phyloP scores from a whole-genome alignment of 2,113 vertebrate genomes.

The Zapornia atra region DNA sequence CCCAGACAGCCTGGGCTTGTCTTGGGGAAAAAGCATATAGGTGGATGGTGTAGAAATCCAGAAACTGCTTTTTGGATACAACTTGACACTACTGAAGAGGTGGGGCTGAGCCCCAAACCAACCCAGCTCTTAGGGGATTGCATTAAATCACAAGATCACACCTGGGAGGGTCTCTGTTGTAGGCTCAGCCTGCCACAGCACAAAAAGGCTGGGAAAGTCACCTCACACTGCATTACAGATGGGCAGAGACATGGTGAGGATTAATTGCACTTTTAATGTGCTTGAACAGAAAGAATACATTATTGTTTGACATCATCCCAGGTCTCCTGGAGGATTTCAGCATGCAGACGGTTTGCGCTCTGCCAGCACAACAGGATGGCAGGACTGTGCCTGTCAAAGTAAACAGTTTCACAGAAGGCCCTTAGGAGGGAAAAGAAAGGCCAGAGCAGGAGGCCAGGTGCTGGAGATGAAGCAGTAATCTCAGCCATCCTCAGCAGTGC shows the following conservation, averaged over 20 bases:
- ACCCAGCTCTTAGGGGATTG: neutral
- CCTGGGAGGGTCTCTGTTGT: neutral
- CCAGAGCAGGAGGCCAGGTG: neutral
- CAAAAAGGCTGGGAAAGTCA: neutral
- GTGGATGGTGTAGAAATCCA: neutral
- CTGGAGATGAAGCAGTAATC: neutral
- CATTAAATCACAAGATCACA: neutral
- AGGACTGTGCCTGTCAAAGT: neutral
- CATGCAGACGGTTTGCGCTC: neutral
- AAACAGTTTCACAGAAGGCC: neutral
- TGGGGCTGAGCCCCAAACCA: neutral
- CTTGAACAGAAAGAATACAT: slow-evolving; percentile 37
- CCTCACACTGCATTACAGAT: neutral
- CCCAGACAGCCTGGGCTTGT: neutral
- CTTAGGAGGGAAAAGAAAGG: neutral
- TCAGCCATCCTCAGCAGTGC: neutral
- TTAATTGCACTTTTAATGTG: slow-evolving; percentile 37
- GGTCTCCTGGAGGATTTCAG: slow-evolving; percentile 6
- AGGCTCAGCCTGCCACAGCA: neutral
- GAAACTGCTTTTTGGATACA: neutral
- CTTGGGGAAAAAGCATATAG: neutral
- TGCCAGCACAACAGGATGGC: neutral
- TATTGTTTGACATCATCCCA: slow-evolving; percentile 26
- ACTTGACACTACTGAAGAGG: neutral
- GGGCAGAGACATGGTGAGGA: neutral